phyloP scores from a whole-genome alignment of 2,797 vertebrate genomes.

The Molossus alvarezi region DNA sequence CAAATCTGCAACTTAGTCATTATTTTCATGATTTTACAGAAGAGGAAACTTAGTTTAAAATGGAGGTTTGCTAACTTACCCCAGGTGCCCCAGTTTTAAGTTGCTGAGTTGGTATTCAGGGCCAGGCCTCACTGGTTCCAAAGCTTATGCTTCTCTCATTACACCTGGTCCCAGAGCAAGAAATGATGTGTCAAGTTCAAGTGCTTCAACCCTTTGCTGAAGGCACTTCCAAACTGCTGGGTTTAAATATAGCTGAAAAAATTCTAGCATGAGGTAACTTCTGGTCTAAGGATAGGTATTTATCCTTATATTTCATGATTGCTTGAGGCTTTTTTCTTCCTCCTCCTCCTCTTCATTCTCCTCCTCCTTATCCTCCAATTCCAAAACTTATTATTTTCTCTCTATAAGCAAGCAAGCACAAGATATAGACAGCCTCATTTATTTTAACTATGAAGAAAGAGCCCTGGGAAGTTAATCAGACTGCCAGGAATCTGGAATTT shows the following conservation, averaged over 20 bases:
- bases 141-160: background rate
- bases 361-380: background rate
- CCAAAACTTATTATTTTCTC: constrained; percentile 80
- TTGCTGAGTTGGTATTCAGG: background rate
- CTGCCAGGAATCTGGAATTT: constrained; percentile 91
- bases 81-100: background rate
- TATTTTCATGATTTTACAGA: constrained; percentile 33
- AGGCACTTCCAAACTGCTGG: background rate
- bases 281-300: background rate
- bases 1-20: constrained; percentile 46
- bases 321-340: constrained; percentile 29
- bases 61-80: background rate
- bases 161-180: constrained; percentile 14
- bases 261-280: background rate
- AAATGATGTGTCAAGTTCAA: constrained; percentile 51
- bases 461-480: constrained; percentile 90
- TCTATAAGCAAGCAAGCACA: constrained; percentile 85
- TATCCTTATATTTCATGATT: constrained; percentile 53
- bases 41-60: constrained; percentile 51
- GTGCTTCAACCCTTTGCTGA: constrained; percentile 45
- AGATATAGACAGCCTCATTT: constrained; percentile 88
- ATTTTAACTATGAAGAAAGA: constrained; percentile 90
- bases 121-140: background rate
- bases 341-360: background rate
- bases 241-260: constrained; percentile 48